Evolutionary conservation across 2,888 invertebrate genomes (phyloP).

Genomic region (Eupithecia pulchellata): DNA sequence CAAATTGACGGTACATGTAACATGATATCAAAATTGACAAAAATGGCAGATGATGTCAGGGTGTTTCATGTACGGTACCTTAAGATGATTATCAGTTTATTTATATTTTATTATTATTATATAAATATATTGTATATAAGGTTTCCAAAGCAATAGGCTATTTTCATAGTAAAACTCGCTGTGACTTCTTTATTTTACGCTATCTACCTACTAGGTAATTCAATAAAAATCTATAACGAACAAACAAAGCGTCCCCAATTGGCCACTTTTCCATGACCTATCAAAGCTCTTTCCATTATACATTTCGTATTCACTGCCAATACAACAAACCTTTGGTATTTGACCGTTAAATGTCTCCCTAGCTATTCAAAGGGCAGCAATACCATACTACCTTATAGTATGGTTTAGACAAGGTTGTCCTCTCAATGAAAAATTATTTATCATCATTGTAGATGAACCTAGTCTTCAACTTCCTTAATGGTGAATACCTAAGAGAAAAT

Average conservation of each 20-base stretch:
- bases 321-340: slow-evolving; percentile 56
- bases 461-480: background rate
- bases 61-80: too few relatives aligned
- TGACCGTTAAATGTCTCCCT: slow-evolving; percentile 61
- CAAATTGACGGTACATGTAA: too few relatives aligned
- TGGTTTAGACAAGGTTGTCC: background rate
- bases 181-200: background rate
- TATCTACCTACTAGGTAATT: background rate
- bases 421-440: background rate
- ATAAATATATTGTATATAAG: background rate
- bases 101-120: background rate
- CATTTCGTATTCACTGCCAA: slow-evolving; percentile 43
- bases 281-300: slow-evolving; percentile 23
- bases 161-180: background rate
- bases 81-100: background rate
- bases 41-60: too few relatives aligned
- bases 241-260: slow-evolving; percentile 7
- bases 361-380: slow-evolving; percentile 45
- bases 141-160: background rate
- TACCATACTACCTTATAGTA: too few relatives aligned
- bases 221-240: background rate
- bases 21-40: too few relatives aligned
- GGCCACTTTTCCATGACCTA: slow-evolving; percentile 19
- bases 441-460: background rate
- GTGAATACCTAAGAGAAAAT: too few relatives aligned